Evolutionary conservation across 2,888 invertebrate genomes (phyloP).

Genomic region (Drosophila rellima): DNA sequence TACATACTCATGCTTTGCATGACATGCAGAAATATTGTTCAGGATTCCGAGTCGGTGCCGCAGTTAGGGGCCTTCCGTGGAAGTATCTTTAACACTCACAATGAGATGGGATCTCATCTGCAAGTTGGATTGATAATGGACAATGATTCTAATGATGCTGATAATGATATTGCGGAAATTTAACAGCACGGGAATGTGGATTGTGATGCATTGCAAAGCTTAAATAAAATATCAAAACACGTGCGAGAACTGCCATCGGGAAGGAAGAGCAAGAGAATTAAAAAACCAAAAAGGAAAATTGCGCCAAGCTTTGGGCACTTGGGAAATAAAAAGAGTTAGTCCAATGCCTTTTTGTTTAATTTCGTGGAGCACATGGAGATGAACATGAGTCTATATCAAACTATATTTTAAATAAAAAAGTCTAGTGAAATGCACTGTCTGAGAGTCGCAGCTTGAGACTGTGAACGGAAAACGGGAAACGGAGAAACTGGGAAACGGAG

Average conservation of each 20-base stretch:
- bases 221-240: conserved; percentile 60
- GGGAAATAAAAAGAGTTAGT: conserved; percentile 74
- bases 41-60: not conserved
- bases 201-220: conserved; percentile 38
- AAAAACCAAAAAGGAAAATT: conserved; percentile 59
- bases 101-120: conserved; percentile 7
- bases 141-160: conserved; percentile 40
- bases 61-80: not conserved
- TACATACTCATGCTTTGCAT: conserved; percentile 78
- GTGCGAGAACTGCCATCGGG: conserved; percentile 36
- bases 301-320: conserved; percentile 54
- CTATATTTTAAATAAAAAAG: conserved; percentile 58
- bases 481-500: conserved; percentile 50
- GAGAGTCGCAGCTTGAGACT: conserved; percentile 38
- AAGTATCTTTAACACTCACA: conserved; percentile 32
- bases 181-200: conserved; percentile 8
- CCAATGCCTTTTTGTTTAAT: conserved; percentile 50
- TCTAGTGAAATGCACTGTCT: conserved; percentile 52
- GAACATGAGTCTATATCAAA: conserved; percentile 23
- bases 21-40: conserved; percentile 66
- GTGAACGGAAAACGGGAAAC: conserved; percentile 30
- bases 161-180: conserved; percentile 63
- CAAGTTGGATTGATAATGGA: conserved; percentile 30
- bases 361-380: conserved; percentile 45
- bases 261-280: not conserved